Conservation (phyloP, 2,113 vertebrate genomes). For the Atherinomorus stipes region DNA sequence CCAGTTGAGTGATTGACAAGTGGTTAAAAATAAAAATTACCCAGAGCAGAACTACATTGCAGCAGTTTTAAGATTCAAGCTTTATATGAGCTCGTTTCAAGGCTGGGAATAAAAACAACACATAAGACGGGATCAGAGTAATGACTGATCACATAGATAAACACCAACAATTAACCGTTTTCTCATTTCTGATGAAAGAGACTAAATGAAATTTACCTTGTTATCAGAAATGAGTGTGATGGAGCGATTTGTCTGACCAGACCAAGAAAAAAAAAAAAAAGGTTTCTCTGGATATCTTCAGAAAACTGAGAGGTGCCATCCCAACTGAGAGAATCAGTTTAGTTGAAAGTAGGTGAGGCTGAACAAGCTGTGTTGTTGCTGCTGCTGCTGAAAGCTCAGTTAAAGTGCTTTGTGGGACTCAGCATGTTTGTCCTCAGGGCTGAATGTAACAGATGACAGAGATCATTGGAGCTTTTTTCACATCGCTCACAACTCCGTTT, state of each 20-base stretch:
- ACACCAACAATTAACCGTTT: conserved; percentile 19
- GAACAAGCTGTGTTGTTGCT: conserved; percentile 48
- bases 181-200: conserved; percentile 21
- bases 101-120: conserved; percentile 3
- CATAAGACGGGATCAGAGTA: conserved; percentile 17
- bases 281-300: conserved; percentile 9
- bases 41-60: conserved; percentile 16
- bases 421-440: conserved; percentile 71
- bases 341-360: conserved; percentile 51
- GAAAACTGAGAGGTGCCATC: conserved; percentile 9
- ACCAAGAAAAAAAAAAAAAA: not conserved
- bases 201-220: not conserved
- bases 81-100: conserved; percentile 40
- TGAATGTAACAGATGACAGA: conserved; percentile 74
- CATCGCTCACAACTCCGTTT: conserved; percentile 61
- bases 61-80: conserved; percentile 28
- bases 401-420: conserved; percentile 69
- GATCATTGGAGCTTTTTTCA: conserved; percentile 63
- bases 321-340: conserved; percentile 25
- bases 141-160: conserved; percentile 50
- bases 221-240: not conserved
- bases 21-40: conserved; percentile 54
- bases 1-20: conserved; percentile 62
- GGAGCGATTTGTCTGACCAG: not conserved
- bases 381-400: conserved; percentile 60